Percentiles rank a stretch among this genome's conserved stretches.
phyloP scores from a whole-genome alignment of 2,113 vertebrate genomes.

The Scytalopus superciliaris region DNA sequence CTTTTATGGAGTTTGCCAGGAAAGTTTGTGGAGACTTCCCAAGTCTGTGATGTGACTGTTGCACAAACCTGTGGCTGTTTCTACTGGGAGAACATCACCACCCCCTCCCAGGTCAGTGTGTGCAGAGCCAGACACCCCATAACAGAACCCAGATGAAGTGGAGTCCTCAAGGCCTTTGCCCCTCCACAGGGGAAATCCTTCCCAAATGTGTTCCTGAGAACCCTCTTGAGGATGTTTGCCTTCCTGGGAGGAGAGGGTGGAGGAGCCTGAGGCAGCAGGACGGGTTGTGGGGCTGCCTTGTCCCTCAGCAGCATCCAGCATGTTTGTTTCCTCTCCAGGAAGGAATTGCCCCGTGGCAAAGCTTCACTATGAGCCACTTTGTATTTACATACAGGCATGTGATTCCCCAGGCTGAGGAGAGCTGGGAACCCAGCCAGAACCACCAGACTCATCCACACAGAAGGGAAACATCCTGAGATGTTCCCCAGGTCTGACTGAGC shows the following conservation, averaged over 20 bases:
- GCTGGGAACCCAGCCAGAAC: conserved; percentile 3
- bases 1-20: neutral
- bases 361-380: neutral
- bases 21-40: neutral
- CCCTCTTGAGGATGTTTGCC: neutral
- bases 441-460: neutral
- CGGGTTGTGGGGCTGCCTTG: neutral
- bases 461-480: neutral
- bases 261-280: neutral
- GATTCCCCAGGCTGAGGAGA: neutral
- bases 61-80: neutral
- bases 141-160: neutral
- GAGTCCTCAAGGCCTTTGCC: neutral
- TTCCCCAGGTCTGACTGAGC: neutral
- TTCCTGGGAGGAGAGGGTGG: neutral
- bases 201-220: neutral
- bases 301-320: neutral
- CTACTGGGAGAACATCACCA: neutral
- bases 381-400: neutral
- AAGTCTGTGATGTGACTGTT: neutral
- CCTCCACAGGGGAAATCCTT: neutral
- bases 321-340: neutral
- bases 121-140: neutral
- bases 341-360: neutral
- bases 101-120: neutral